These are phyloP conservation scores for Antheraea yamamai DNA, from an alignment of 2,888 invertebrate species.

Conservation along the genomic window DNA sequence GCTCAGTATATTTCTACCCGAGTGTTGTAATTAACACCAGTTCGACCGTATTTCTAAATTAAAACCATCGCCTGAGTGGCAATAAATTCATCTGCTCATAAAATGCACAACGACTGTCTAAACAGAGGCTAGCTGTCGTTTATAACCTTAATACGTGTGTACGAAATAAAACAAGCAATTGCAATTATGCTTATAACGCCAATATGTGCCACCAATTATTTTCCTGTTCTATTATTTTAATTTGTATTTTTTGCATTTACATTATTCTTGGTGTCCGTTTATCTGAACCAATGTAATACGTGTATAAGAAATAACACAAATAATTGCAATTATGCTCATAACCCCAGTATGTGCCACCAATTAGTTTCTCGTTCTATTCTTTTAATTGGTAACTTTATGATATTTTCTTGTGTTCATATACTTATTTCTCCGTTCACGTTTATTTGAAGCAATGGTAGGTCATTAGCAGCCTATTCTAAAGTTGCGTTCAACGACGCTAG, in stretches of 20 bases:
- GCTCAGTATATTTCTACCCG: constrained; percentile 36
- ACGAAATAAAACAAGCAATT: constrained; percentile 48
- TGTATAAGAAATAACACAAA: constrained; percentile 39
- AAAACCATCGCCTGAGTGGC: constrained; percentile 64
- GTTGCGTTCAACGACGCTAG: too few species aligned
- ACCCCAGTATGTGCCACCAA: not conserved
- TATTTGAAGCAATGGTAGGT: too few species aligned
- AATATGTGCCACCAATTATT: not conserved
- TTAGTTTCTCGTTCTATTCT: not conserved
- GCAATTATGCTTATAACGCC: not conserved
- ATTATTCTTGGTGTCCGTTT: too few species aligned
- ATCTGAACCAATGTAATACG: too few species aligned
- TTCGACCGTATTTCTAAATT: constrained; percentile 73
- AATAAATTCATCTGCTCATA: constrained; percentile 76
- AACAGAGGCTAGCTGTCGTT: constrained; percentile 76
- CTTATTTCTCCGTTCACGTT: too few species aligned
- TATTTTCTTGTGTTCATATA: not conserved
- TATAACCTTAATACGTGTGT: constrained; percentile 65
- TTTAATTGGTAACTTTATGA: not conserved
- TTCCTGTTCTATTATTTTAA: too few species aligned
- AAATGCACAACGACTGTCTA: constrained; percentile 76
- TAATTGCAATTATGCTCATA: not conserved
- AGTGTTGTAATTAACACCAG: constrained; percentile 74
- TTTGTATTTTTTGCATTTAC: too few species aligned
- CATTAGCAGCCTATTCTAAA: too few species aligned